Conservation (phyloP, 2,113 vertebrate genomes). For the Mystacornis crossleyi region DNA sequence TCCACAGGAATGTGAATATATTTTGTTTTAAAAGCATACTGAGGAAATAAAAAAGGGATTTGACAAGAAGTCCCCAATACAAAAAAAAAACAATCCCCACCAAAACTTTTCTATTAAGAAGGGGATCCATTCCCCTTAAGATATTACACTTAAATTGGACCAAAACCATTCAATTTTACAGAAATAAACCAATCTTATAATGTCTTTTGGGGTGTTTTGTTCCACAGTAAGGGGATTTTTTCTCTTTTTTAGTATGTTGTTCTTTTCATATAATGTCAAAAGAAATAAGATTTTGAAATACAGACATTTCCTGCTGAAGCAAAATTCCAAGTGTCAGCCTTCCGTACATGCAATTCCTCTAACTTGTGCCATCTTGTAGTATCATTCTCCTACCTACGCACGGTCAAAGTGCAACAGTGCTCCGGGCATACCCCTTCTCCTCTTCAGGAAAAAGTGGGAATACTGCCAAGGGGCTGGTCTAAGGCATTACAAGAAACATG, state of each 20-base stretch:
- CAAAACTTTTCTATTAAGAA: background rate
- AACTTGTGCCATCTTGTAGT: conserved; percentile 36
- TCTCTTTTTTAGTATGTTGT: background rate
- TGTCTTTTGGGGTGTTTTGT: background rate
- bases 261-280: conserved; percentile 15
- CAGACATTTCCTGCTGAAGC: background rate
- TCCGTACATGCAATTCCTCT: background rate
- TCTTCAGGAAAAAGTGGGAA: background rate
- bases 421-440: background rate
- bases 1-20: background rate
- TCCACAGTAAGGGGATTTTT: background rate
- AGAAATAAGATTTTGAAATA: background rate
- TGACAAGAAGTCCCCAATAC: background rate
- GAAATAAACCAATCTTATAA: background rate
- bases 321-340: conserved; percentile 19
- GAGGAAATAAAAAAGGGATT: background rate
- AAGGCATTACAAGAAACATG: conserved; percentile 21
- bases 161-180: background rate
- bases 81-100: background rate
- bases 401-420: background rate
- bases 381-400: conserved; percentile 8
- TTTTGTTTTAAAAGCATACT: background rate
- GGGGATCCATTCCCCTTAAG: background rate
- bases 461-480: background rate
- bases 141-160: background rate